Evolutionary conservation across 2,113 vertebrate genomes (phyloP).

Genomic region (Promerops cafer): DNA sequence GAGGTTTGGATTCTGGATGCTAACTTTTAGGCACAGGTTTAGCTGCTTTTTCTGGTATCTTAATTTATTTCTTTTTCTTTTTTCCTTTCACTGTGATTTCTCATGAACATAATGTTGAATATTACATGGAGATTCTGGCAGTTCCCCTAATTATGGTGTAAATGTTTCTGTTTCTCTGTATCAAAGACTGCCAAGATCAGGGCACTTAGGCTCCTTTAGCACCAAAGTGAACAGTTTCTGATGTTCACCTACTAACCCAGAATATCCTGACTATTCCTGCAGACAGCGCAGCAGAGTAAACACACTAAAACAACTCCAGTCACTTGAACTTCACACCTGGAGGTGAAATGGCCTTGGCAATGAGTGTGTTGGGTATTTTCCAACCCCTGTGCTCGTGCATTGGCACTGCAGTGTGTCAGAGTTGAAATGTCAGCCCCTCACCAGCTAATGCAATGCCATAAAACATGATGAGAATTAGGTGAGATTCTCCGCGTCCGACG

Average conservation of each 20-base stretch:
- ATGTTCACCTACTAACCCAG: background rate
- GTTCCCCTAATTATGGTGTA: background rate
- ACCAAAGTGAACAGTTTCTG: background rate
- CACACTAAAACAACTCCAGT: background rate
- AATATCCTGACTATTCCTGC: background rate
- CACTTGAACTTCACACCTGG: background rate
- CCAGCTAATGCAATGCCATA: background rate
- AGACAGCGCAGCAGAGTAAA: background rate
- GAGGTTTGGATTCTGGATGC: background rate
- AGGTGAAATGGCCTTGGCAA: background rate
- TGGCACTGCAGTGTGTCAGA: background rate
- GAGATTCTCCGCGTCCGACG: background rate
- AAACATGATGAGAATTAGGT: background rate
- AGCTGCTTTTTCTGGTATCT: background rate
- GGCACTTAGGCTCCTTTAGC: background rate
- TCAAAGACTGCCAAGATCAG: background rate
- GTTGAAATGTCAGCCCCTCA: background rate
- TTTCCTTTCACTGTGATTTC: background rate
- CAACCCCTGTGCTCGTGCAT: background rate
- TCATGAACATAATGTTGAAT: background rate
- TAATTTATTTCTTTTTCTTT: background rate
- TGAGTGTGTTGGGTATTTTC: background rate
- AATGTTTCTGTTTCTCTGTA: background rate
- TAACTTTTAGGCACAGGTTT: background rate
- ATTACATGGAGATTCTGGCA: background rate